Base-by-base conservation (phyloP, 2,888 invertebrate species). In the Drosophila histrio region DNA sequence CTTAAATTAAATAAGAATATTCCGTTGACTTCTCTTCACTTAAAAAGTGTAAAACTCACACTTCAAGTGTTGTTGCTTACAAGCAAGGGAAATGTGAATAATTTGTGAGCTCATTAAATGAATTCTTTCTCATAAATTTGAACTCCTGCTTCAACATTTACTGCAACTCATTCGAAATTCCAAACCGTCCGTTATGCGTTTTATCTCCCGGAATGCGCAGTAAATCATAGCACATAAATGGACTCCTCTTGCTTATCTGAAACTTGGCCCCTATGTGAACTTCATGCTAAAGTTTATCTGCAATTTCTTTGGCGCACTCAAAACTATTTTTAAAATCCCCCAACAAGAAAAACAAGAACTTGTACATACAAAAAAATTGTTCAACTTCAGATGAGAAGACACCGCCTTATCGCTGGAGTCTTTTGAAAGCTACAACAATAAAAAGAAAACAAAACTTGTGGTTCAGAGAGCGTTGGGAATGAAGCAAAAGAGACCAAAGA, bases 161-260 rank as follows among this genome's bases (percentile, higher is more conserved):
- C 36, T 58, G 54, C 70, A 65, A 72, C 57, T 77, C 73, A 73
- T 60, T 50, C 2, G n/a, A 22, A 58, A 77, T 76, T 53, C 65
- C 64, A 60, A 13, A 1, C 17, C 53, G 17, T 56, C 47, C 75
- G 43, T 57, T 68, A 74, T 74, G 71, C 61, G 47, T 47, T 63
- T 52, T 36, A 64, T 44, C 26, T 19, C 9, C 5, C 26, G 46
- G 66, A 65, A 73, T 73, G 73, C 58, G 43, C 15, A 19, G 50
- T 73, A 77, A 73, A 77, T 77, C 73, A 73, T 57, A 64, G 39
- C 21, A 13, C 19, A 49, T 28, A 58, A 34, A 52, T 34, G 39
- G 32, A 43, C 32, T 38, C 50, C 30, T 2, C 19, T 52, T 39
- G 61, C 59, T 73, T 49, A 38, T 67, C 22, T 39, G 52, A 28